These are phyloP conservation scores for Gallinago media DNA, from an alignment of 2,113 vertebrate species.

Conservation along the genomic window DNA sequence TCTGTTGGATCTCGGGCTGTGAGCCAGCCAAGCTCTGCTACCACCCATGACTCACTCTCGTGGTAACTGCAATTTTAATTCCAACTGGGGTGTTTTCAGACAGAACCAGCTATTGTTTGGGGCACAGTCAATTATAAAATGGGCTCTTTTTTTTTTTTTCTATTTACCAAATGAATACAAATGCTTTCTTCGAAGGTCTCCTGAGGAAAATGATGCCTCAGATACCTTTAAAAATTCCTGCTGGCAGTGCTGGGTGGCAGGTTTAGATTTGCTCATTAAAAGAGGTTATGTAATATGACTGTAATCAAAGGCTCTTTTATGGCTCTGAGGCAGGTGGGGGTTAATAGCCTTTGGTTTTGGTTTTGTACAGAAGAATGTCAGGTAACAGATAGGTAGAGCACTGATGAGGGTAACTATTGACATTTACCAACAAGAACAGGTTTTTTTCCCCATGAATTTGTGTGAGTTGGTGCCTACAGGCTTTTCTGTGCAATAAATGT, in stretches of 20 bases:
- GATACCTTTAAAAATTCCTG: conserved; percentile 6
- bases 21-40: background rate
- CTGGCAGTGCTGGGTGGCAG: background rate
- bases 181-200: background rate
- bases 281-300: background rate
- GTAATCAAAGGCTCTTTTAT: background rate
- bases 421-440: background rate
- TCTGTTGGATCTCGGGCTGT: background rate
- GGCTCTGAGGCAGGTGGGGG: background rate
- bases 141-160: background rate
- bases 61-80: background rate
- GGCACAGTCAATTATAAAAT: background rate
- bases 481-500: background rate
- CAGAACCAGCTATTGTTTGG: conserved; percentile 40
- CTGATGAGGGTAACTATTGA: background rate
- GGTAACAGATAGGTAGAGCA: background rate
- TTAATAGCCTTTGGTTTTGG: background rate
- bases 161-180: background rate
- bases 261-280: background rate
- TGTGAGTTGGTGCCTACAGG: background rate
- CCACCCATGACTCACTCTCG: background rate
- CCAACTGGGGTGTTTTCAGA: background rate
- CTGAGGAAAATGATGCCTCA: background rate
- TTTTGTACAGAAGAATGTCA: background rate
- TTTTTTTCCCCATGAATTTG: background rate